Base-by-base conservation (phyloP, 2,888 invertebrate species). In the Athalia cordata region DNA sequence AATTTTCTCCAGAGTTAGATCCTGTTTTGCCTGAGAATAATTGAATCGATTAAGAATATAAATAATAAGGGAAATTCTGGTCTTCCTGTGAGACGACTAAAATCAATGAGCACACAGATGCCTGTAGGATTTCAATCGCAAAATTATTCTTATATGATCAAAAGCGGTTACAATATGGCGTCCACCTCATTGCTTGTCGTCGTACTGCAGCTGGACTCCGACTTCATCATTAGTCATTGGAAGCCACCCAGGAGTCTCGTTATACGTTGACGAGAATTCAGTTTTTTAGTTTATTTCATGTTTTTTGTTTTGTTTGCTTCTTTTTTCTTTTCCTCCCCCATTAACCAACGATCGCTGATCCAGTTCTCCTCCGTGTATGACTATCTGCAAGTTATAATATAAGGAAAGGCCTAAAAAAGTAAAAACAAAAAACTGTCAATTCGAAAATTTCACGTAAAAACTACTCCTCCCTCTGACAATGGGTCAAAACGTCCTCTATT, bases 171-270 rank as follows among this genome's bases (percentile, higher is more conserved):
- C 7, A 68, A n/a, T 59, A 47, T 47, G 29, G 29, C 29, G 29
- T 29, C 29, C 13, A 59, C 15, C 7, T n/a, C 13, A 9, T n/a
- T 3, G 7, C 45, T 59, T 8, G 13, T 29, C 50, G 59, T 4
- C 9, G 43, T 45, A 72, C 13, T 15, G 45, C 59, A 11, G 50
- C 29, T 62, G 29, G 29, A 29, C 2, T 29, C 2, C 29, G 2
- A 29, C 2, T 29, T 29, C 29, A 29, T 50, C 50, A 50, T 64
- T 49, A 50, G 55, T 75, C 11, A 55, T 75, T 75, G 29, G 49
- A 50, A 50, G 6, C 62, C n/a, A 61, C 62, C 45, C 43, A n/a
- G 75, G 50, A 13, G 75, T 61, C 62, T 75, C 62, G 50, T 75
- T 62, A 29, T 29, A 64, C 62, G 55, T 50, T 68, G n/a, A 11